Base-by-base conservation (phyloP, 2,113 vertebrate genomes). In the Sturnus vulgaris region DNA sequence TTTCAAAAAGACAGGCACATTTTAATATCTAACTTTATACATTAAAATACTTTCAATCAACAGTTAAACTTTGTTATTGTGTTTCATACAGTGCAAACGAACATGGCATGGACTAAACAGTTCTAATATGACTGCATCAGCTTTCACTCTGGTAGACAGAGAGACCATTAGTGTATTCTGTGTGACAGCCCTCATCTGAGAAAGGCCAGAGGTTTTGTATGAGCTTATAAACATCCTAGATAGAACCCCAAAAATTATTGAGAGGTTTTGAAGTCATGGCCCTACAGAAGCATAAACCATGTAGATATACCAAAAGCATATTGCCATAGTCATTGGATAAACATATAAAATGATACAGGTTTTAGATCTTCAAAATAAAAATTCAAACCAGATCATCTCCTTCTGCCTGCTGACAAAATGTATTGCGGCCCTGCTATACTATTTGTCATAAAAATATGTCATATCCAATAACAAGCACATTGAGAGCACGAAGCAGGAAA, bases 391-490 rank as follows among this genome's bases (percentile, higher is more conserved):
- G 72, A 92, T 92, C 44, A 87, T 59, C 71, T 86, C 33, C 42
- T 93, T 25, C 72, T 80, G 33, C 57, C 80, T 75, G 42, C 46
- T 15, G 4, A 86, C 72, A 86, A 88, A 95, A 88, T 42, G 33
- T 28, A 86, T 10, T 1, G 3, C 49, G 75, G 73, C 21, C 20
- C 40, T 90, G 82, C 63, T 83, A 63, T 33, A 78, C 56, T 92
- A 78, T 88, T 80, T 89, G 82, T 61, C 88, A 84, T 56, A 72
- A 95, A 95, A 95, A 82, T 52, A 89, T 72, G 77, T 71, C 82
- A 78, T 60, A 68, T 75, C 55, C 60, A 96, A 60, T 53, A 91
- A 95, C 55, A 92, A 92, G 90, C 56, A 95, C 79, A 95, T 94
- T 50, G 64, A 83, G 71, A 92, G 80, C 87, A 94, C 0, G 10